These are phyloP conservation scores for Parthenolecanium corni DNA, from an alignment of 2,888 invertebrate species.

Conservation along the genomic window DNA sequence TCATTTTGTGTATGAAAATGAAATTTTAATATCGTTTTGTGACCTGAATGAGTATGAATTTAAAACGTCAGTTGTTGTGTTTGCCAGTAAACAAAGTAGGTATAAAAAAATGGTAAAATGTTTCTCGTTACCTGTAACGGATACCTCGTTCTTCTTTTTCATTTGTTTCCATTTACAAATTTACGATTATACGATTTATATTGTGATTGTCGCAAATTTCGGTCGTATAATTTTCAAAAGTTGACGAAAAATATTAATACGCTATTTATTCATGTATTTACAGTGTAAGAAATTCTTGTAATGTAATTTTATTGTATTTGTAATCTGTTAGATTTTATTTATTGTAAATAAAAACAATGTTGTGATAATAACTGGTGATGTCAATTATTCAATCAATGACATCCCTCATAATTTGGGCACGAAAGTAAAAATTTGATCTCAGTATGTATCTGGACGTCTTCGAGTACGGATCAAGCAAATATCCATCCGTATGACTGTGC, in stretches of 20 bases:
- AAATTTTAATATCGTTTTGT: too few species aligned
- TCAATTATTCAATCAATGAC: too few species aligned
- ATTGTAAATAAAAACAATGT: conserved; percentile 26
- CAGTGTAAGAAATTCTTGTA: conserved; percentile 24
- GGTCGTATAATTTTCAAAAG: conserved; percentile 15
- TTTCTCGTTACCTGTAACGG: conserved; percentile 9
- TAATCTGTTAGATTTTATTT: conserved; percentile 25
- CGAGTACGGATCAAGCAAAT: too few species aligned
- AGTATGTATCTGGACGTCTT: too few species aligned
- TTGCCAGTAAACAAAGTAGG: too few species aligned
- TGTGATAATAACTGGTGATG: conserved; percentile 25
- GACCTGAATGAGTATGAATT: too few species aligned
- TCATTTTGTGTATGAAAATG: too few species aligned
- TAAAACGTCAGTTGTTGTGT: too few species aligned
- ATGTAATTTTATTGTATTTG: conserved; percentile 22
- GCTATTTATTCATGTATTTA: conserved; percentile 25
- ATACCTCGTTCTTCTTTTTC: background rate
- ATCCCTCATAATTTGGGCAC: too few species aligned
- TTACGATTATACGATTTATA: conserved; percentile 1
- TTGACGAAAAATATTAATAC: conserved; percentile 18
- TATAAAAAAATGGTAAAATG: conserved; percentile 7
- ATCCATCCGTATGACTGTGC: too few species aligned
- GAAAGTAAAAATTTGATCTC: too few species aligned
- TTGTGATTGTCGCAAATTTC: conserved; percentile 18
- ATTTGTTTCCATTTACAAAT: background rate